phyloP scores from a whole-genome alignment of 2,797 vertebrate genomes.

The Eleutherodactylus coqui region DNA sequence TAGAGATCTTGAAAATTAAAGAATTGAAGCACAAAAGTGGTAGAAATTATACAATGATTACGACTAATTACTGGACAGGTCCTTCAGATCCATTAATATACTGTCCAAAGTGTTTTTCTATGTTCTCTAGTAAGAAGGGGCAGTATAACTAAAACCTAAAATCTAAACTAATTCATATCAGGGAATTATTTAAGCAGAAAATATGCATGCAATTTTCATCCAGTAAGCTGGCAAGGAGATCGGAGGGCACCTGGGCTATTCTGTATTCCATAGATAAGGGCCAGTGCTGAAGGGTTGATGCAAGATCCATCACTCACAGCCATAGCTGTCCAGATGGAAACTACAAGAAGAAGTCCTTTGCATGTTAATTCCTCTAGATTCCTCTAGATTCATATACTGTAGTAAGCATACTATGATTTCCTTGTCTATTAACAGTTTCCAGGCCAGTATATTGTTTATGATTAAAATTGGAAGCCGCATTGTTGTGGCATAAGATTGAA shows the following conservation, averaged over 20 bases:
- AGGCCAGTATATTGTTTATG: background rate
- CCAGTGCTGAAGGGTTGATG: background rate
- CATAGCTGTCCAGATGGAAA: background rate
- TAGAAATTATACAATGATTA: too few species aligned
- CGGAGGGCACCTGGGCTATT: background rate
- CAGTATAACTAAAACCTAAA: background rate
- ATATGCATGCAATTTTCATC: background rate
- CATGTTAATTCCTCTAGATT: background rate
- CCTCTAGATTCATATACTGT: background rate
- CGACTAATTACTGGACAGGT: too few species aligned
- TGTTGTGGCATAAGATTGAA: background rate
- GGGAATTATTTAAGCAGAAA: background rate
- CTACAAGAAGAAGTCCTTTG: background rate
- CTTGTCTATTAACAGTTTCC: background rate
- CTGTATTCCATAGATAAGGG: conserved; percentile 1
- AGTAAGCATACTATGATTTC: background rate
- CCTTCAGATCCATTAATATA: too few species aligned
- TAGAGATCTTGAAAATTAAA: too few species aligned
- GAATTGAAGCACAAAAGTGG: too few species aligned
- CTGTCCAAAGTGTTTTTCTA: background rate
- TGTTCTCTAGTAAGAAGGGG: background rate
- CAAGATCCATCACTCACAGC: background rate
- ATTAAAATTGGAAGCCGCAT: background rate
- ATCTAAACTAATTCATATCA: background rate
- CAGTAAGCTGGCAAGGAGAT: background rate